Evolutionary conservation across 2,113 vertebrate species (phyloP), one percentile per base, ranked within the genome.

Genomic region (Edolisoma coerulescens): DNA sequence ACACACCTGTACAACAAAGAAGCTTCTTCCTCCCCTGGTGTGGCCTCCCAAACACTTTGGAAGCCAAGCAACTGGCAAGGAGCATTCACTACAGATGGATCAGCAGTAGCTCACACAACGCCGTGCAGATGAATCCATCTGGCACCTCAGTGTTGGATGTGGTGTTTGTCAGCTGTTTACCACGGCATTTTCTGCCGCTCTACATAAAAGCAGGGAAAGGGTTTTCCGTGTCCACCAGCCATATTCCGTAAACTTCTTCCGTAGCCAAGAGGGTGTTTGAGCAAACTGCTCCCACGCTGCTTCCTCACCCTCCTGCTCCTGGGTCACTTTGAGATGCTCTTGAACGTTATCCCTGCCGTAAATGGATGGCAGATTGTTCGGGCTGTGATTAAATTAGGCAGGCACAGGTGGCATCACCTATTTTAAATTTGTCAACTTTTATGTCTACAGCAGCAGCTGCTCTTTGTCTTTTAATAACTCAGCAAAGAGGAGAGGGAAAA

Each of bases 391-490:
- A 60, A 91, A 65, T 92, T 52, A 90, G 79, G 49, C 85, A 92
- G 70, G 60, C 91, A 86, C 87, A 96, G 95, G 96, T 96, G 90
- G 90, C 64, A 84, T 92, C 93, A 91, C 76, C 92, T 92, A 30
- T 14, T 87, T 79, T 63, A 94, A 89, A 89, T 94, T 92, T 91
- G 52, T 89, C 83, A 88, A n/a, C 80, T 95, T 90, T 70, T 82
- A 57, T 19, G 9, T 64, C 79, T 78, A 24, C 64, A 57, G 73
- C 47, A 70, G 79, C 92, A 93, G 79, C 83, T 95, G 95, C 71
- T 94, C 85, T 93, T 84, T 49, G n/a, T 33, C 67, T 49, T 92
- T 88, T 80, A 78, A 67, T 68, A 83, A 63, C 67, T 71, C 70
- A 44, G 10, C 16, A 73, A 94, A 89, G 77, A 80, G 22, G 17